These are phyloP conservation scores for Aromia moschata DNA, from an alignment of 2,888 invertebrate species.

Conservation along the genomic window DNA sequence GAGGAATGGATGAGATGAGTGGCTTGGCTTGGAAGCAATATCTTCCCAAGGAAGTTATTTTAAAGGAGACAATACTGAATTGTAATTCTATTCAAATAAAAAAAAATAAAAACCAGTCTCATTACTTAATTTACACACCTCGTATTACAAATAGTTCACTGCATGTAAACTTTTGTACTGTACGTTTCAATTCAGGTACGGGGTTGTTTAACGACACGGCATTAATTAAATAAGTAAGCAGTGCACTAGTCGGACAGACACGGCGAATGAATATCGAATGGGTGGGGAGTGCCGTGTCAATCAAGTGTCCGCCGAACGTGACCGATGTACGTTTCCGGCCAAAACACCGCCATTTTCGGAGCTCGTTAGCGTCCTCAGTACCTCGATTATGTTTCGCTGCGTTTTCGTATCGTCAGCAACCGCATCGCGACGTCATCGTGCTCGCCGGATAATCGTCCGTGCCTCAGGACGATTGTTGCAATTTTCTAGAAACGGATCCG, in stretches of 20 bases:
- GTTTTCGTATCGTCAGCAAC: slow-evolving; percentile 36
- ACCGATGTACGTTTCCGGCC: slow-evolving; percentile 40
- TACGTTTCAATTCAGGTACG: no score
- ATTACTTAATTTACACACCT: no score
- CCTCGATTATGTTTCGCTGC: slow-evolving; percentile 36
- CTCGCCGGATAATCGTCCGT: slow-evolving; percentile 3
- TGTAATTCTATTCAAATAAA: no score
- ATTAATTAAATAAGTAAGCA: slow-evolving; percentile 42
- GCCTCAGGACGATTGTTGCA: slow-evolving; percentile 7
- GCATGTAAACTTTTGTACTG: no score
- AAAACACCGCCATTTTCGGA: slow-evolving; percentile 32
- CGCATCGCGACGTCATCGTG: slow-evolving; percentile 15
- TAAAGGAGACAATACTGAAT: no score
- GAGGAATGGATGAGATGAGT: no score
- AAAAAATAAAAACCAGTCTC: no score
- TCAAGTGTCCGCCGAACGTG: slow-evolving; percentile 40
- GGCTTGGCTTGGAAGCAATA: no score
- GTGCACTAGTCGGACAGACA: slow-evolving; percentile 37
- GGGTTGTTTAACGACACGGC: slow-evolving; percentile 16
- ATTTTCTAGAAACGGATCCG: no score
- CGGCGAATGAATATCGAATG: slow-evolving; percentile 47
- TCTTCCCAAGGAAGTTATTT: no score
- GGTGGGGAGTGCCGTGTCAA: slow-evolving; percentile 41
- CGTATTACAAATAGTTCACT: no score
- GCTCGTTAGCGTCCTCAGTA: slow-evolving; percentile 31